Percentiles rank a stretch among this genome's conserved stretches.
phyloP scores from a whole-genome alignment of 2,888 invertebrate species.

The Eledone cirrhosa region DNA sequence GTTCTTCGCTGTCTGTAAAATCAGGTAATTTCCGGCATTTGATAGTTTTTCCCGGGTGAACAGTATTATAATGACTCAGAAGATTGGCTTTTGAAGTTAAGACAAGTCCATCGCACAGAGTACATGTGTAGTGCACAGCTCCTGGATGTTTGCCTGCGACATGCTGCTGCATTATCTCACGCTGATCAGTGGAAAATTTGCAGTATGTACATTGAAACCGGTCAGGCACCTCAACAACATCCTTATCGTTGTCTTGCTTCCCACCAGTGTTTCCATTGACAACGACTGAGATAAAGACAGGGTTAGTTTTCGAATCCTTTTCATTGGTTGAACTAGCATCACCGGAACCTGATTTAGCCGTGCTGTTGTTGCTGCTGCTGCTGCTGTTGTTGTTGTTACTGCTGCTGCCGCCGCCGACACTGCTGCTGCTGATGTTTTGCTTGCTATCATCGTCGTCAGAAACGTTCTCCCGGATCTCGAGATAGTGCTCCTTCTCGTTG shows the following conservation, averaged over 20 bases:
- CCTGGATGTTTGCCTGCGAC: background rate
- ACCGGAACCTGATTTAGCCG: background rate
- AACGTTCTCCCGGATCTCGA: constrained; percentile 4
- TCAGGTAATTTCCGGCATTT: constrained; percentile 14
- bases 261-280: constrained; percentile 13
- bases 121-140: constrained; percentile 19
- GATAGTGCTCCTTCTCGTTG: constrained; percentile 12
- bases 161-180: constrained; percentile 20
- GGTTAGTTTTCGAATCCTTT: constrained; percentile 10
- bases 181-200: constrained; percentile 19
- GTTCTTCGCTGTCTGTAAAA: constrained; percentile 22
- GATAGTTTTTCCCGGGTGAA: constrained; percentile 22
- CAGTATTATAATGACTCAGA: constrained; percentile 22
- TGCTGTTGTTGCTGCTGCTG: no score
- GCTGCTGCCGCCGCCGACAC: no score
- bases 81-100: constrained; percentile 24
- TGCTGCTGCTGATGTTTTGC: background rate
- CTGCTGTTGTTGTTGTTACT: background rate
- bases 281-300: constrained; percentile 22
- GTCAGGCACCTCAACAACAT: constrained; percentile 17
- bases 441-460: constrained; percentile 23
- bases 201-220: constrained; percentile 22
- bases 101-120: constrained; percentile 15
- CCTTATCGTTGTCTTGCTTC: background rate
- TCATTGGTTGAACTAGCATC: constrained; percentile 1